Conservation (phyloP, 2,113 vertebrate species). For the Apteryx mantelli region DNA sequence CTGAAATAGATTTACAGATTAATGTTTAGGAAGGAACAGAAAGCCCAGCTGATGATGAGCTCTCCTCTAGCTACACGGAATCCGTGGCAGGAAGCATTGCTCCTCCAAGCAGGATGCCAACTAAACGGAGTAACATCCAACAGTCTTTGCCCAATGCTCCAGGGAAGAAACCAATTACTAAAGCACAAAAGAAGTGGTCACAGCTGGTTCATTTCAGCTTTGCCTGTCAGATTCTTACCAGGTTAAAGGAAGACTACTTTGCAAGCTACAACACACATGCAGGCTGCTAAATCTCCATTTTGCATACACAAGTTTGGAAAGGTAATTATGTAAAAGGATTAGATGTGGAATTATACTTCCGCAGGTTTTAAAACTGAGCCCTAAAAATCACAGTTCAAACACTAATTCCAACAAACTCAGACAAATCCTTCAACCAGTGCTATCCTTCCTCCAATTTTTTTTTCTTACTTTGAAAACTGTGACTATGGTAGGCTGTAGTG, state of each 20-base stretch:
- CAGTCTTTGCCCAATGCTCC: neutral
- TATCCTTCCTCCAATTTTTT: neutral
- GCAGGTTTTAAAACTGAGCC: conserved; percentile 48
- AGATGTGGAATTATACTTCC: conserved; percentile 54
- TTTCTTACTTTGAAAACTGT: neutral
- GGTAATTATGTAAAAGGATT: conserved; percentile 46
- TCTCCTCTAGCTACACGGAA: neutral
- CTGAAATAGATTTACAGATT: conserved; percentile 69
- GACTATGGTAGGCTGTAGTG: accelerated
- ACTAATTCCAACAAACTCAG: conserved; percentile 42
- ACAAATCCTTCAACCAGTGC: conserved; percentile 21
- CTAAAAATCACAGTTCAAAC: conserved; percentile 38
- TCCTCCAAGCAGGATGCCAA: neutral
- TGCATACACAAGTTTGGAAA: neutral
- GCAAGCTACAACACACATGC: neutral
- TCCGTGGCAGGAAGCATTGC: accelerated
- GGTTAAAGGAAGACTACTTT: neutral
- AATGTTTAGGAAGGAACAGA: neutral
- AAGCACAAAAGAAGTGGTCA: neutral
- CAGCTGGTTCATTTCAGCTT: neutral
- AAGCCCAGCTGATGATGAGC: neutral
- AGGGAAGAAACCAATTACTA: neutral
- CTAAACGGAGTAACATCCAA: neutral
- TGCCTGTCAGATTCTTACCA: neutral
- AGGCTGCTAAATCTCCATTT: neutral